Base-by-base conservation (phyloP, 2,797 vertebrate genomes). In the Danio aesculapii region DNA sequence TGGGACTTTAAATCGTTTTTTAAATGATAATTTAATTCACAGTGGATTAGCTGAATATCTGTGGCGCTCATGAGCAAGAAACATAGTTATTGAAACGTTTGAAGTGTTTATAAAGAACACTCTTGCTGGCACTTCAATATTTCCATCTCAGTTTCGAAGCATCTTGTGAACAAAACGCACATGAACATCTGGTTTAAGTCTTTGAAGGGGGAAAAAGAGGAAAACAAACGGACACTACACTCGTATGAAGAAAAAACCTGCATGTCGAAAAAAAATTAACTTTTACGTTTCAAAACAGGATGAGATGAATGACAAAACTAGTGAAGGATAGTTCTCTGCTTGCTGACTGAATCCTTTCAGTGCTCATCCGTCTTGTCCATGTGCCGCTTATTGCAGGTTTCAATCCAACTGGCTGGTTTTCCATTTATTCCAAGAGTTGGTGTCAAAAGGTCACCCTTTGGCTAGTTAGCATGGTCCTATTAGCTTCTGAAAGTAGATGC, bases 41-140 rank as follows among this genome's bases (percentile, higher is more conserved):
- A 14, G 43, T 68, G 52, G 52, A 69, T 69, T 69, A 69, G n/a
- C 66, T 49, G 21, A 17, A 19, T 59, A 30, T 47, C 19, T 59
- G 21, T 47, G 6, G 10, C 55, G 77, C 47, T 79, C 55, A 72
- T 63, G 58, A 63, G 17, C 49, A 47, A 57, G 5, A 75, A 44
- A n/a, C 10, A 13, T 53, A 21, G 2, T 68, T 77, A 41, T 39
- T 58, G 16, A 59, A 68, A 49, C 14, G 41, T 72, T 80, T 80
- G 59, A 80, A 80, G 77, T 57, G 41, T 63, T 72, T 17, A 72
- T 72, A 80, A 72, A 80, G 59, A 63, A 72, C 58, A 71, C 7
- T 44, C 57, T 43, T 39, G 52, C 46, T 79, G 49, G 49, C 61
- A 43, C 39, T 76, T 76, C 10, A 53, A 46, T 17, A 55, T 79